Percentiles rank a stretch among this genome's conserved stretches.
Evolutionary conservation across 1,140 invertebrate species (phyloP).

Genomic region (Campodea augens): DNA sequence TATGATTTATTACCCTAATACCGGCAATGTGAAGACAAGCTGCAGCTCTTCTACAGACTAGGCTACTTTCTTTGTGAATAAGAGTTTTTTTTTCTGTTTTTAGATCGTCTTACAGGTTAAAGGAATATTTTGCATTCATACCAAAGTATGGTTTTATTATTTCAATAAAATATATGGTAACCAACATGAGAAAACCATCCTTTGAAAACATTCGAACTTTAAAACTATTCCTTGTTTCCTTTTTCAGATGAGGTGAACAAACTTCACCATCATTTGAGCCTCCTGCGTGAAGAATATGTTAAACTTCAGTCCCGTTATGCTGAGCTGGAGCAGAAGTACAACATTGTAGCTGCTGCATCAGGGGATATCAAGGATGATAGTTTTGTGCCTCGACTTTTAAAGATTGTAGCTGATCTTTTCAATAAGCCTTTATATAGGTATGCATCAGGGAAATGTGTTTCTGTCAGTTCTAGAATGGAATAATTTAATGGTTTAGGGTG

Average conservation of each 20-base stretch:
- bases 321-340: slow-evolving; percentile 67
- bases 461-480: not conserved
- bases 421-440: slow-evolving; percentile 54
- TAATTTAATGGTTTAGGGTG: not conserved
- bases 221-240: too few species aligned
- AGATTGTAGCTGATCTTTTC: slow-evolving; percentile 59
- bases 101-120: too few species aligned
- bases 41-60: too few species aligned
- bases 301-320: slow-evolving; percentile 65
- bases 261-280: slow-evolving; percentile 63
- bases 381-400: slow-evolving; percentile 59
- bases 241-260: slow-evolving; percentile 37
- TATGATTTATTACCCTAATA: too few species aligned
- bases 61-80: too few species aligned
- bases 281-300: slow-evolving; percentile 77
- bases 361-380: slow-evolving; percentile 36
- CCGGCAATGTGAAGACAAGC: too few species aligned
- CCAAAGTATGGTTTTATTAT: too few species aligned
- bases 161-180: too few species aligned
- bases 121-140: too few species aligned
- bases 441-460: not conserved
- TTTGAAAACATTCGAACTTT: too few species aligned
- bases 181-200: too few species aligned
- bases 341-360: slow-evolving; percentile 40
- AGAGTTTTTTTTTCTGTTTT: too few species aligned